phyloP scores from a whole-genome alignment of 2,888 invertebrate species.

The Limnephilus lunatus region DNA sequence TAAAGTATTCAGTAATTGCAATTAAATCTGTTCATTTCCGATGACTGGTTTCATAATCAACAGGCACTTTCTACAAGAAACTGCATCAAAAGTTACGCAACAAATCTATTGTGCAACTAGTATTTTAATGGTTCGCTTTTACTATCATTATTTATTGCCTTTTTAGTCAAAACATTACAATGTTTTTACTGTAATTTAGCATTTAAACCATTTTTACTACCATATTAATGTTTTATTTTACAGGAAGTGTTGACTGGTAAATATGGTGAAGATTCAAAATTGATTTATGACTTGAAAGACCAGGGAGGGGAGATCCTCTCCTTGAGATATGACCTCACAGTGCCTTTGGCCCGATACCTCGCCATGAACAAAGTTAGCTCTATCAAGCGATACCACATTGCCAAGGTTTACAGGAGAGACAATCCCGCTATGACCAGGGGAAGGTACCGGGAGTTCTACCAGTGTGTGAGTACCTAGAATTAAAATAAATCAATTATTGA shows the following conservation, averaged over 20 bases:
- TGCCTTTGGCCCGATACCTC: conserved; percentile 97
- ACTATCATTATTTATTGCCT: not conserved
- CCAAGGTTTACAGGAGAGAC: conserved; percentile 98
- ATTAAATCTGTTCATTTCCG: not conserved
- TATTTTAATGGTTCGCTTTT: not conserved
- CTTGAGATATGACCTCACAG: conserved; percentile 97
- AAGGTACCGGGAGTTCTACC: conserved; percentile 98
- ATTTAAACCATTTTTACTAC: not conserved
- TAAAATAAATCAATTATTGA: conserved; percentile 12
- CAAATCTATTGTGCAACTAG: not conserved
- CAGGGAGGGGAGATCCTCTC: conserved; percentile 99
- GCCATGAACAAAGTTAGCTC: conserved; percentile 98
- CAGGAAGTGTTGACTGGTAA: conserved; percentile 98
- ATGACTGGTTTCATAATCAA: not conserved
- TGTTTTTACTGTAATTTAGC: not conserved
- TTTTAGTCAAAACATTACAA: not conserved
- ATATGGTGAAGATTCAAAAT: conserved; percentile 99
- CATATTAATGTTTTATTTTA: conserved; percentile 46
- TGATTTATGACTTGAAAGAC: conserved; percentile 98
- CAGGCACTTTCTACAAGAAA: not conserved
- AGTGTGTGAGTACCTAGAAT: conserved; percentile 89
- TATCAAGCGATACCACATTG: conserved; percentile 98
- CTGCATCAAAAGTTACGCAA: not conserved
- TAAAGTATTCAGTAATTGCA: not conserved
- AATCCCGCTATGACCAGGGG: conserved; percentile 98